Base-by-base conservation (phyloP, 2,113 vertebrate genomes). In the Gorsachius goisagi region DNA sequence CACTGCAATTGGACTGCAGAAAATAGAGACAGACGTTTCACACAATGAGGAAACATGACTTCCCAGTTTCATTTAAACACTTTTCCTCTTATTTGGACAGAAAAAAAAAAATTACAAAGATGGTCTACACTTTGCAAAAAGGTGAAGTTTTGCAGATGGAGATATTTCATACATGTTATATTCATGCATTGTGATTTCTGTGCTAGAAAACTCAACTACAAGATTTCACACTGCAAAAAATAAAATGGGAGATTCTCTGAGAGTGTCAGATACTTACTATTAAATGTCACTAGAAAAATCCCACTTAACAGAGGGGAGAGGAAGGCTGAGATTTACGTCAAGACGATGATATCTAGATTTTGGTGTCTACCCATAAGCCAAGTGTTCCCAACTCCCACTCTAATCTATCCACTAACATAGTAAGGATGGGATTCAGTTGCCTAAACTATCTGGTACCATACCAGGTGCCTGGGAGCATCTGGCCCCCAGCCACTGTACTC, bases 1-100 rank as follows among this genome's bases (percentile, higher is more conserved):
- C 30, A 99, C 95, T 44, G 96, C 95, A 2, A 98, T 22, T 22
- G 91, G 94, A 44, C 98, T 98, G 85, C 10, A 53, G 53, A 73
- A 93, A 90, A 89, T 8, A 5, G 83, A 97, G 89, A 90, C 5
- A 67, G n/a, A 45, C 33, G 39, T 50, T 32, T 89, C 26, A 92
- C 50, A 69, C 12, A 19, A 15, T 1, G 4, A 49, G 11, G 71
- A 85, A 88, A 72, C n/a, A 13, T 9, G 16, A 30, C 35, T 55
- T 63, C 13, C 23, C 19, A 37, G 8, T 74, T 79, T 62, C 39
- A 35, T 64, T 87, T 58, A 47, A 95, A 44, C 8, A 60, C 2
- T 52, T 75, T 8, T 32, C 18, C 33, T 62, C 18, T 32, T 74
- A 22, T 78, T 82, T 78, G 27, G 6, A 45, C 9, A 37, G 41